These are phyloP conservation scores for Leptoteleia sp. DNA, from an alignment of 1,140 invertebrate genomes.

Conservation along the genomic window DNA sequence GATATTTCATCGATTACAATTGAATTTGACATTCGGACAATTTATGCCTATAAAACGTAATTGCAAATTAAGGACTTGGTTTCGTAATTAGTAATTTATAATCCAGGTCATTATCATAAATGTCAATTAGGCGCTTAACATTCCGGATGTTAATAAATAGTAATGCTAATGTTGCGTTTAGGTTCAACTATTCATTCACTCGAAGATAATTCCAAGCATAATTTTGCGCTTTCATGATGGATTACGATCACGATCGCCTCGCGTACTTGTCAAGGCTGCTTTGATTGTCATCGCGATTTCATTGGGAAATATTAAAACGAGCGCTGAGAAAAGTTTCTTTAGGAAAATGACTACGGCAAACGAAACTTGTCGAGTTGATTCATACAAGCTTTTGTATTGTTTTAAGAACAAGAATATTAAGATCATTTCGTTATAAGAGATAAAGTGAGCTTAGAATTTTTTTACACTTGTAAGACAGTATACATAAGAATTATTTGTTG, in stretches of 20 bases:
- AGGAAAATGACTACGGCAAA: too few species aligned
- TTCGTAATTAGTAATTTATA: constrained; percentile 38
- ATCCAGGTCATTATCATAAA: constrained; percentile 20
- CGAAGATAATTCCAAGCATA: constrained; percentile 14
- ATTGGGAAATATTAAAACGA: constrained; percentile 5
- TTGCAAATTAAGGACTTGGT: constrained; percentile 20
- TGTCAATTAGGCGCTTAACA: constrained; percentile 39
- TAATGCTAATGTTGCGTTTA: constrained; percentile 29
- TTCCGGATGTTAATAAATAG: constrained; percentile 36
- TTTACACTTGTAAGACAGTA: too few species aligned
- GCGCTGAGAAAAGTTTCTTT: too few species aligned
- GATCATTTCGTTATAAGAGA: too few species aligned
- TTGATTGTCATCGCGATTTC: constrained; percentile 13
- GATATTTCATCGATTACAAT: constrained; percentile 49
- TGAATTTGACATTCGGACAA: constrained; percentile 40
- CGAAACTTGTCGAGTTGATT: too few species aligned
- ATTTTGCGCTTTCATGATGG: constrained; percentile 36
- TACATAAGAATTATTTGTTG: too few species aligned
- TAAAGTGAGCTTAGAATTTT: too few species aligned
- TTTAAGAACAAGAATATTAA: too few species aligned
- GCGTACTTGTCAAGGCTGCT: constrained; percentile 12
- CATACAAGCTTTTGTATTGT: too few species aligned
- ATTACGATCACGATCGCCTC: constrained; percentile 25
- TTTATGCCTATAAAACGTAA: constrained; percentile 14
- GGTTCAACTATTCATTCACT: constrained; percentile 18